Evolutionary conservation across 2,113 vertebrate genomes (phyloP), one percentile per base, ranked within the genome.

Genomic region (Hucho hucho): DNA sequence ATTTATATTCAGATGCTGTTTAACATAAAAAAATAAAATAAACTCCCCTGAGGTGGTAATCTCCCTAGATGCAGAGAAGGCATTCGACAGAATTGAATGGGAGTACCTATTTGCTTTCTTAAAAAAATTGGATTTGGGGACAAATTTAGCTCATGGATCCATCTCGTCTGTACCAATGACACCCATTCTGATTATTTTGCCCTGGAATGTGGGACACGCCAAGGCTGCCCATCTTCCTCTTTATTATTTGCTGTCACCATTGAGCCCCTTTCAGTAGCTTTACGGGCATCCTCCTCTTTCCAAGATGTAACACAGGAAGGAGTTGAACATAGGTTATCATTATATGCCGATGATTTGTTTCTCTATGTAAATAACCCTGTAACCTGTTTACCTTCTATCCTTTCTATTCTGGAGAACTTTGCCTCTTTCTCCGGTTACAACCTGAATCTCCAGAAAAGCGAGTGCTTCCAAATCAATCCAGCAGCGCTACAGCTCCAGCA

Each of bases 221-320:
- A 76, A 64, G 74, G 79, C 1, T 84, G 83, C 22, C 77, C 71
- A 2, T 73, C 79, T 18, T 75, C 66, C 14, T 64, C 70, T 13
- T 22, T 69, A 2, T 53, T 73, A 3, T 80, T 80, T 63, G 49
- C 73, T 1, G 20, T 58, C 0, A 28, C 22, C 1, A 79, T 74
- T 1, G 6, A 32, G 32, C 32, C 32, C 24, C 68, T 72, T 13
- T 63, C 70, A 59, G 65, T 75, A 53, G 63, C 61, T 12, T 49
- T 65, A 32, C 46, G 46, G 43, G 58, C 61, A 65, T 32, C 32
- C 32, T 6, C 32, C 32, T 32, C 32, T 32, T 32, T 32, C 6
- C 6, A 32, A 32, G 6, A 63, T 24, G 71, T 79, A 56, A 47
- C 64, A 49, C 28, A 24, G 2, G 53, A 64, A n/a, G 61, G 46